phyloP scores from a whole-genome alignment of 1,140 invertebrate species.

The Meloidogyne chitwoodi region DNA sequence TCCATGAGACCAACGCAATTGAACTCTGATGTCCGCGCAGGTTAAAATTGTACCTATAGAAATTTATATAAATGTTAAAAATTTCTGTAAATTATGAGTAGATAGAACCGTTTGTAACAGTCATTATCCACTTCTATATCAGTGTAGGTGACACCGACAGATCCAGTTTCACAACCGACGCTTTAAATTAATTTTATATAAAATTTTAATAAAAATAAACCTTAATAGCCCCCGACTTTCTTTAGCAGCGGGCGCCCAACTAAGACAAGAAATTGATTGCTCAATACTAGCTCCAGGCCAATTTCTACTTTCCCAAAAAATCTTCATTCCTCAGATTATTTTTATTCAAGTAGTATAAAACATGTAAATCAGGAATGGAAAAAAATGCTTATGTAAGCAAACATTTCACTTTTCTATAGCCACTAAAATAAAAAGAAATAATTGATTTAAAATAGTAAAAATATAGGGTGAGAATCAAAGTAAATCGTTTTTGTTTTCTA shows the following conservation, averaged over 20 bases:
- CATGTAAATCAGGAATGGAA: too few relatives aligned
- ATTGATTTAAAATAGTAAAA: too few relatives aligned
- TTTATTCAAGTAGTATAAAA: too few relatives aligned
- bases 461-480: too few relatives aligned
- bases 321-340: conserved; percentile 42
- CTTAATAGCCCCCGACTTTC: conserved; percentile 27
- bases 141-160: conserved; percentile 50
- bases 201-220: not conserved
- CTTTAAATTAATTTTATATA: not conserved
- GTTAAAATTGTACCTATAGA: conserved; percentile 90
- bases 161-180: conserved; percentile 44
- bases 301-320: conserved; percentile 46
- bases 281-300: conserved; percentile 53
- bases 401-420: too few relatives aligned
- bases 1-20: conserved; percentile 91
- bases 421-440: too few relatives aligned
- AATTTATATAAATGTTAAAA: conserved; percentile 2
- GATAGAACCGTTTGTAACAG: conserved; percentile 16
- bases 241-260: conserved; percentile 41
- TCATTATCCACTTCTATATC: conserved; percentile 30
- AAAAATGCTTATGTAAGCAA: too few relatives aligned
- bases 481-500: too few relatives aligned
- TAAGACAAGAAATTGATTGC: conserved; percentile 44
- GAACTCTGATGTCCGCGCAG: conserved; percentile 89
- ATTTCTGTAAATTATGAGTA: not conserved